A percentile compares a stretch with the other conserved stretches of the same genome.
Evolutionary conservation across 2,113 vertebrate species (phyloP).

Genomic region (Cyanoderma ruficeps): DNA sequence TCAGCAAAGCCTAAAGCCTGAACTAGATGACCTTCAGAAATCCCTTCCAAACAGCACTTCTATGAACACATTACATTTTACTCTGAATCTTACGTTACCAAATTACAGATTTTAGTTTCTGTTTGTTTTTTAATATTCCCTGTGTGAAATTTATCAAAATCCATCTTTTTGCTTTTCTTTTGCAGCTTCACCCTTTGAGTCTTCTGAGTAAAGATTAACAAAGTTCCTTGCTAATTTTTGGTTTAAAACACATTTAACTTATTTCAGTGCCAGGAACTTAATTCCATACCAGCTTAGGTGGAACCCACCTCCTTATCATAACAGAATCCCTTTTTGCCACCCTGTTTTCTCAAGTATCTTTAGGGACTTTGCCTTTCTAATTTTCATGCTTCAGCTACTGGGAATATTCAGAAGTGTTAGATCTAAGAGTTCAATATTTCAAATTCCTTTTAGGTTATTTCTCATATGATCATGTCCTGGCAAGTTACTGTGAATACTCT

Average conservation of each 20-base stretch:
- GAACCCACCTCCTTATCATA: neutral
- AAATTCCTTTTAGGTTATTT: neutral
- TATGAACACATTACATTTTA: neutral
- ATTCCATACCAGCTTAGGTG: neutral
- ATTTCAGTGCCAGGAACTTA: neutral
- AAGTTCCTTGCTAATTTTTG: neutral
- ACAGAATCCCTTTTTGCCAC: neutral
- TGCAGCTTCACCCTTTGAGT: neutral
- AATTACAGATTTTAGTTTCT: neutral
- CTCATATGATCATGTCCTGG: neutral
- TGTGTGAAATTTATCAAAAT: neutral
- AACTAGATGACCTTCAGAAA: neutral
- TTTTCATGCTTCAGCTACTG: neutral
- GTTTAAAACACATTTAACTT: neutral
- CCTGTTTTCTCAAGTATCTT: neutral
- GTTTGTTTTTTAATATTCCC: neutral
- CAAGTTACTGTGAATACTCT: neutral
- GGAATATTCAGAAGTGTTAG: neutral
- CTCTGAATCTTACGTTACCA: neutral
- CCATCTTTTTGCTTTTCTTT: neutral
- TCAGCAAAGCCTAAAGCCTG: neutral
- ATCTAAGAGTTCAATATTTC: neutral
- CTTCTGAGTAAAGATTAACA: neutral
- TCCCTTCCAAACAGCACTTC: neutral
- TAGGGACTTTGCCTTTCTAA: neutral